These are phyloP conservation scores for Belonocnema kinseyi DNA, from an alignment of 1,140 invertebrate species.

Conservation along the genomic window DNA sequence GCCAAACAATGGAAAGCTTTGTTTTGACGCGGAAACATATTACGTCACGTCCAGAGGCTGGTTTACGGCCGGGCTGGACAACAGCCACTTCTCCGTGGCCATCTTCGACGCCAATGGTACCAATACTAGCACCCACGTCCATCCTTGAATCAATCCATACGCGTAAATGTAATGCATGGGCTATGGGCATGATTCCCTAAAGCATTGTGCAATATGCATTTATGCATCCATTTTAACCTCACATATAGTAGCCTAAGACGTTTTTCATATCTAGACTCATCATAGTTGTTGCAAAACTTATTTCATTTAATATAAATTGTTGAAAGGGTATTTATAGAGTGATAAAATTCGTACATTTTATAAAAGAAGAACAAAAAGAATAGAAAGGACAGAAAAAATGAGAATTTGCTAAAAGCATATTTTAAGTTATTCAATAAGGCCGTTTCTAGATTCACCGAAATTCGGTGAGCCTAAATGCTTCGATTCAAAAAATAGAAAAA, in stretches of 20 bases:
- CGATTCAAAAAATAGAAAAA: too few relatives aligned
- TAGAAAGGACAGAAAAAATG: too few relatives aligned
- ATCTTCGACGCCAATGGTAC: constrained; percentile 32
- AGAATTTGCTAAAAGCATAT: too few relatives aligned
- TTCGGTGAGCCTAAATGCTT: too few relatives aligned
- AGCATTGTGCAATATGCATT: neutral
- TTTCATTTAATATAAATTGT: too few relatives aligned
- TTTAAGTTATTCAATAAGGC: too few relatives aligned
- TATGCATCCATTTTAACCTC: neutral
- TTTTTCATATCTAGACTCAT: too few relatives aligned
- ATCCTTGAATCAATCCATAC: constrained; percentile 21
- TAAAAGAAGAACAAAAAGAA: too few relatives aligned
- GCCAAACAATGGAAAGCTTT: constrained; percentile 50
- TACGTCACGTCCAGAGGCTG: constrained; percentile 43
- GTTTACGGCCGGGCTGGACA: constrained; percentile 43
- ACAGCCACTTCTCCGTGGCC: constrained; percentile 26
- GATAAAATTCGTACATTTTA: too few relatives aligned
- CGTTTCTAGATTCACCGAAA: too few relatives aligned
- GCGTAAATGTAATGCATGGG: neutral
- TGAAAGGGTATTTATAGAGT: too few relatives aligned
- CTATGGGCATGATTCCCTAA: neutral
- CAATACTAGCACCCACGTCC: neutral
- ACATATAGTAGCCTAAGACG: neutral
- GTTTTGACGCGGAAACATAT: constrained; percentile 43
- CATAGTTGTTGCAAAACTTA: too few relatives aligned